phyloP scores from a whole-genome alignment of 2,888 invertebrate genomes.

The Camptogramma bilineatum region DNA sequence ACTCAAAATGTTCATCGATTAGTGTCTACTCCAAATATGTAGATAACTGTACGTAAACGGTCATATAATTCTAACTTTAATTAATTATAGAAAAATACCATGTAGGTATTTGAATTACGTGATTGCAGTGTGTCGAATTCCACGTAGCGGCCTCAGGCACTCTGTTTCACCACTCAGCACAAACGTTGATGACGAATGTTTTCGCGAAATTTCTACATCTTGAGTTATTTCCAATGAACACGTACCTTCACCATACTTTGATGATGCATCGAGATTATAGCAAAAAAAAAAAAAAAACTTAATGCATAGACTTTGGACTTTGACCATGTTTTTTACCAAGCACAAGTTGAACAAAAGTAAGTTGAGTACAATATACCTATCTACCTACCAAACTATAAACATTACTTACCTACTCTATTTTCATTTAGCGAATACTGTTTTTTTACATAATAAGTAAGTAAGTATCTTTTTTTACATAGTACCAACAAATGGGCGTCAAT shows the following conservation, averaged over 20 bases:
- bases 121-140: conserved; percentile 17
- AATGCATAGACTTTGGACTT: background rate
- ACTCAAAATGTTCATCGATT: too few relatives aligned
- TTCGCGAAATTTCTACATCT: conserved; percentile 42
- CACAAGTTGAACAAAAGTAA: too few relatives aligned
- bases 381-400: too few relatives aligned
- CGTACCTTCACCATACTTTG: conserved; percentile 32
- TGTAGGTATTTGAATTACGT: conserved; percentile 5
- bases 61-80: background rate
- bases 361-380: too few relatives aligned
- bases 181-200: conserved; percentile 45
- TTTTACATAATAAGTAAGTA: too few relatives aligned
- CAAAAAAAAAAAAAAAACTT: background rate
- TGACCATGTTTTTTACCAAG: too few relatives aligned
- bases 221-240: conserved; percentile 42
- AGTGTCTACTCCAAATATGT: too few relatives aligned
- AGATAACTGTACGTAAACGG: too few relatives aligned
- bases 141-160: conserved; percentile 29
- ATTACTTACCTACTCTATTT: too few relatives aligned
- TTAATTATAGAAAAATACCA: background rate
- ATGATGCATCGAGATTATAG: background rate
- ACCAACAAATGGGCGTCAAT: too few relatives aligned
- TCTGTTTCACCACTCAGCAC: conserved; percentile 14
- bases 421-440: too few relatives aligned
- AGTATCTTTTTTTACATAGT: too few relatives aligned